Evolutionary conservation across 1,140 invertebrate genomes (phyloP).

Genomic region (Arctopsyche grandis): DNA sequence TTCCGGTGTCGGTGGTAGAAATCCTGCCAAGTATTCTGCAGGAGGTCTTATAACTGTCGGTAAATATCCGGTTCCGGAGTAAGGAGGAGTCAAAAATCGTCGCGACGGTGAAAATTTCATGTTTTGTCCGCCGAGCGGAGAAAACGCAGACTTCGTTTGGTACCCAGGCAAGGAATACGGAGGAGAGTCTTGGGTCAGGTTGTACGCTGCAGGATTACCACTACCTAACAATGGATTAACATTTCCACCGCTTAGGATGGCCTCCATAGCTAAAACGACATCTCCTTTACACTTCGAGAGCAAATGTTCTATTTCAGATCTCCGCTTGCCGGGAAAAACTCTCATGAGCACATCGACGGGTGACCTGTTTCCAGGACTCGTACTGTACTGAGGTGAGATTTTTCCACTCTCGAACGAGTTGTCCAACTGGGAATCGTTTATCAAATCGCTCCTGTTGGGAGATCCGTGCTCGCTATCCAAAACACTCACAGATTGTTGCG

Average conservation of each 20-base stretch:
- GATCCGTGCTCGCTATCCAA: constrained; percentile 51
- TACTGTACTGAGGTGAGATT: constrained; percentile 52
- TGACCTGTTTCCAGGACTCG: constrained; percentile 58
- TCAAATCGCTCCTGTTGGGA: constrained; percentile 50
- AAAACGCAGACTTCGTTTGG: constrained; percentile 75
- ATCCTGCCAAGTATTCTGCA: constrained; percentile 63
- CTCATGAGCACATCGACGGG: constrained; percentile 65
- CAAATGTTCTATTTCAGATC: constrained; percentile 84
- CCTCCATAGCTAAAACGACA: constrained; percentile 90
- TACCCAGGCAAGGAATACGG: constrained; percentile 61
- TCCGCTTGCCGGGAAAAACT: constrained; percentile 86
- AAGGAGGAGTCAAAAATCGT: constrained; percentile 81
- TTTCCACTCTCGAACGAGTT: constrained; percentile 53
- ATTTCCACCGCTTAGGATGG: constrained; percentile 76
- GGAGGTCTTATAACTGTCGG: constrained; percentile 79
- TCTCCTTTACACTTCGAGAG: constrained; percentile 84
- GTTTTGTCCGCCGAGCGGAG: constrained; percentile 72
- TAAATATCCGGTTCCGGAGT: constrained; percentile 81
- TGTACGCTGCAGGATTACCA: constrained; percentile 54
- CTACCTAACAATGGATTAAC: constrained; percentile 55
- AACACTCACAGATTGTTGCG: constrained; percentile 46
- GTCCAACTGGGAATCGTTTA: constrained; percentile 52
- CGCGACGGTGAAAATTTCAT: constrained; percentile 68
- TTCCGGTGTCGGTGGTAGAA: constrained; percentile 62
- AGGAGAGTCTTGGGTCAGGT: constrained; percentile 60